Base-by-base conservation (phyloP, 1,140 invertebrate species). In the Tetraneura akinire region DNA sequence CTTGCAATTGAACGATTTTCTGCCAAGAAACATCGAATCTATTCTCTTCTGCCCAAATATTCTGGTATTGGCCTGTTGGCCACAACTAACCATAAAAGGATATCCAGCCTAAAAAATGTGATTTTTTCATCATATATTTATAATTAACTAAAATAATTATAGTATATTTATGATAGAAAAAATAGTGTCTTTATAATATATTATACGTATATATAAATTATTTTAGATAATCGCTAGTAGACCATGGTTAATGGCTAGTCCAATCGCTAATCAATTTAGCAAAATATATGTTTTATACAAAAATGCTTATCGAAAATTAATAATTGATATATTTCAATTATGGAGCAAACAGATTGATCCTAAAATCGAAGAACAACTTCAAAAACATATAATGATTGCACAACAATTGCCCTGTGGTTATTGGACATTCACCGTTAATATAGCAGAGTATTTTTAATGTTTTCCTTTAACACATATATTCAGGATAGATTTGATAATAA, bases 341-440 rank as follows among this genome's bases (percentile, higher is more conserved):
- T 78, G 55, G 55, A n/a, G 29, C n/a, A 5, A 78, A 42, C 29
- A 62, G 5, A 26, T 78, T 29, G 74, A 57, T 45, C n/a, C 32
- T 1, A 0, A 47, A 9, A 23, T 60, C 8, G 21, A 47, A 26
- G 5, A 47, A 10, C 29, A 60, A 8, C 55, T 78, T 0, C 14
- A 78, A 4, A 78, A 47, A 1, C 21, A 26, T 18, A 45, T 78
- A 14, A 45, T 47, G n/a, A 5, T 3, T 3, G 55, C 32, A 57
- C 18, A 0, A 16, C 11, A 37, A 45, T 16, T 16, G 11, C 4
- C 51, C 1, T 26, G 60, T 11, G 3, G 3, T 14, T 13, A 6
- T 16, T 26, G 32, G 1, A 29, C 6, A 10, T 76, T 45, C 9
- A 21, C 10, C 8, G 14, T 76, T 10, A 21, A 60, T 5, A 0